Conservation (phyloP, 2,888 invertebrate species). For the Maniola hyperantus region DNA sequence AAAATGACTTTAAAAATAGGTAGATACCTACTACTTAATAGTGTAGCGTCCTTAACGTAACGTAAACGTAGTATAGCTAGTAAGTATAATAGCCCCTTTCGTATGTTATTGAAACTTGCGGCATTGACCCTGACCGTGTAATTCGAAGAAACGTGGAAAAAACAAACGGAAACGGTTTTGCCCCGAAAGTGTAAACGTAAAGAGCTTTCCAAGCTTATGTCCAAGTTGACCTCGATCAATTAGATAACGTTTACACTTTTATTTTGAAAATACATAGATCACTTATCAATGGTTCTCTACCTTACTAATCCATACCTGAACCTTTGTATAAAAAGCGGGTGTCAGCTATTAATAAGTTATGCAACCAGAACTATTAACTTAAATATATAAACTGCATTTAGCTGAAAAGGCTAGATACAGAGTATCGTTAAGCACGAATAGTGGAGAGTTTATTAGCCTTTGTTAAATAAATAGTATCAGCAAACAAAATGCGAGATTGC, state of each 20-base stretch:
- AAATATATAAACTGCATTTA: too few relatives aligned
- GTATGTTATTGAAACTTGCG: slow-evolving; percentile 11
- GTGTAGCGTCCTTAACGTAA: background rate
- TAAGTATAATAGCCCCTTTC: background rate
- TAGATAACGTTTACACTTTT: background rate
- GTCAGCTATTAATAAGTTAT: background rate
- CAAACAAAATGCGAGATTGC: slow-evolving; percentile 19
- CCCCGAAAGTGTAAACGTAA: slow-evolving; percentile 3
- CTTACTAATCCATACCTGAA: background rate
- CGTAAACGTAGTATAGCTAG: background rate
- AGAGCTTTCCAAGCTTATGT: background rate
- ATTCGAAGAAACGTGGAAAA: slow-evolving; percentile 12
- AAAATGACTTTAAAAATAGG: too few relatives aligned
- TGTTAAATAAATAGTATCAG: slow-evolving; percentile 19
- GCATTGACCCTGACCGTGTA: slow-evolving; percentile 16
- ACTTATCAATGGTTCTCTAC: background rate
- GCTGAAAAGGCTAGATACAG: background rate
- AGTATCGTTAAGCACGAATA: background rate
- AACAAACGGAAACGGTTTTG: slow-evolving; percentile 11
- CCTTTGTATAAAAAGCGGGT: background rate
- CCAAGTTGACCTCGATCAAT: background rate
- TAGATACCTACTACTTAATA: background rate
- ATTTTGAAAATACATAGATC: background rate
- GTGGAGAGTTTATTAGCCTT: background rate
- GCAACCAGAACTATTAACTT: too few relatives aligned